phyloP scores from a whole-genome alignment of 2,888 invertebrate species.

The Drosophila lacicola region DNA sequence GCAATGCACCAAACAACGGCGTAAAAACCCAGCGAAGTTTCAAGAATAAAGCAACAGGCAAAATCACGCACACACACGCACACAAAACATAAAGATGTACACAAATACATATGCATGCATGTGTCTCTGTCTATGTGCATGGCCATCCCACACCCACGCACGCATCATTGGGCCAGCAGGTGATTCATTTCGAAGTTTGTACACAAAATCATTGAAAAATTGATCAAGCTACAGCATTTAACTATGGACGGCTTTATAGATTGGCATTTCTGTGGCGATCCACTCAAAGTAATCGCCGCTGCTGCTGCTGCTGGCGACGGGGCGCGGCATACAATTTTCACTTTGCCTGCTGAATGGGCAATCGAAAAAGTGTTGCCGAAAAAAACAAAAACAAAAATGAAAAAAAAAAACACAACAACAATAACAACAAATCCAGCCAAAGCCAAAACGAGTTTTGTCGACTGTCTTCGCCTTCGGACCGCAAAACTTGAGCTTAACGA shows the following conservation, averaged over 20 bases:
- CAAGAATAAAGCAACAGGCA: conserved; percentile 62
- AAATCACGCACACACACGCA: conserved; percentile 20
- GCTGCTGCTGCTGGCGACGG: conserved; percentile 33
- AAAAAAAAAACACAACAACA: conserved; percentile 16
- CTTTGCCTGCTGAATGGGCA: conserved; percentile 55
- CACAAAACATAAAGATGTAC: conserved; percentile 16
- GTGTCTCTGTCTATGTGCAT: conserved; percentile 26
- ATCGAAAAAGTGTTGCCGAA: conserved; percentile 62
- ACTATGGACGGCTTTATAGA: conserved; percentile 18
- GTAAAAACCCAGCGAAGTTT: conserved; percentile 64
- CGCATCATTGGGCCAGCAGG: conserved; percentile 45
- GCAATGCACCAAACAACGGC: conserved; percentile 34
- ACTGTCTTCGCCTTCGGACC: conserved; percentile 54
- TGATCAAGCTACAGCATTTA: conserved; percentile 20
- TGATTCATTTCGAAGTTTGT: conserved; percentile 50
- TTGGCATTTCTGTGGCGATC: conserved; percentile 26
- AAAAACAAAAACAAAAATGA: conserved; percentile 26
- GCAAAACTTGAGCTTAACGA: conserved; percentile 60
- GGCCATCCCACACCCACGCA: conserved; percentile 55
- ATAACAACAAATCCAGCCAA: conserved; percentile 48
- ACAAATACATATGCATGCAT: neutral
- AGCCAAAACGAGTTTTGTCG: conserved; percentile 65
- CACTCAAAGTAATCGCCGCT: conserved; percentile 8
- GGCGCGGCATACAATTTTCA: conserved; percentile 77
- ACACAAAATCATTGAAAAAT: conserved; percentile 38